Percentiles rank a stretch among this genome's conserved stretches.
Evolutionary conservation across 2,113 vertebrate species (phyloP).

Genomic region (Pyxicephalus adspersus): DNA sequence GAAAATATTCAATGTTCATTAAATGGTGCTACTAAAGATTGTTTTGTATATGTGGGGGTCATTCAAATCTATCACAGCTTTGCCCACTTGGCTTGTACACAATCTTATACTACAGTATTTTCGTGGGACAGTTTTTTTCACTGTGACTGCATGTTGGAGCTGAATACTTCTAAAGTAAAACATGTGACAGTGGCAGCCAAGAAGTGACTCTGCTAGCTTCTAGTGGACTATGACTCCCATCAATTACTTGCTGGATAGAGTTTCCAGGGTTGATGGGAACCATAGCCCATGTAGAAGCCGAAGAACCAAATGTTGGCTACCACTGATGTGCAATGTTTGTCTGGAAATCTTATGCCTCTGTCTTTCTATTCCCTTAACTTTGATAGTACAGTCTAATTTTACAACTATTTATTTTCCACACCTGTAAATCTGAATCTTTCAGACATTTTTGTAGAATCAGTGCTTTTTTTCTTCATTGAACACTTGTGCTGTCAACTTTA

Average conservation of each 20-base stretch:
- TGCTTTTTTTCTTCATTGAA: conserved; percentile 45
- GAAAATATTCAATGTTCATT: conserved; percentile 44
- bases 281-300: conserved; percentile 5
- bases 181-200: conserved; percentile 31
- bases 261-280: conserved; percentile 14
- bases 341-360: conserved; percentile 31
- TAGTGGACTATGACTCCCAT: conserved; percentile 9
- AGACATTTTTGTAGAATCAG: conserved; percentile 55
- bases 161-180: conserved; percentile 40
- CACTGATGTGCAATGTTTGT: conserved; percentile 33
- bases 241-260: background rate
- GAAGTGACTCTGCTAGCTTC: background rate
- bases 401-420: conserved; percentile 20
- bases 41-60: conserved; percentile 36
- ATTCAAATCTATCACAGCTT: conserved; percentile 21
- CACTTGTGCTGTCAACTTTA: conserved; percentile 5
- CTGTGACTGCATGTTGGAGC: conserved; percentile 40
- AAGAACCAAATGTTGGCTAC: conserved; percentile 3
- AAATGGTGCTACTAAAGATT: conserved; percentile 40
- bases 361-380: conserved; percentile 18
- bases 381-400: conserved; percentile 12
- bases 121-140: conserved; percentile 35
- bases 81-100: conserved; percentile 23
- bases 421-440: conserved; percentile 15
- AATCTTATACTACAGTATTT: conserved; percentile 18